Evolutionary conservation across 2,797 vertebrate species (phyloP).

Genomic region (Chloroceryle amazona): DNA sequence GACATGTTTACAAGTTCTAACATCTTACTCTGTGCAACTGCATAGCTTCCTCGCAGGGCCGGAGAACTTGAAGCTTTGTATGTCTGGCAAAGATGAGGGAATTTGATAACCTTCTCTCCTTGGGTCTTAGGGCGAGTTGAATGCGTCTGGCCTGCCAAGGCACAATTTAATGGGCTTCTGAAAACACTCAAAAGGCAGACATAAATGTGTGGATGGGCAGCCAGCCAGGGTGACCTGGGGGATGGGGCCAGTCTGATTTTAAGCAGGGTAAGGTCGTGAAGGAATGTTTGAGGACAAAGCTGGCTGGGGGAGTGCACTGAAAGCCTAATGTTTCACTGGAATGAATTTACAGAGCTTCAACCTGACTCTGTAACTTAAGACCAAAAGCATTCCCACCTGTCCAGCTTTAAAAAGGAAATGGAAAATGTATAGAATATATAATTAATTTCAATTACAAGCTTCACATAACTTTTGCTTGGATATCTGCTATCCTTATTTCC

Average conservation of each 20-base stretch:
- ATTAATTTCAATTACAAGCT: conserved; percentile 84
- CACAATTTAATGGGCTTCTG: conserved; percentile 91
- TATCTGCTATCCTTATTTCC: conserved; percentile 71
- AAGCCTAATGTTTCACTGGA: conserved; percentile 73
- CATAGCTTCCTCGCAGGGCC: conserved; percentile 60
- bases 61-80: conserved; percentile 61
- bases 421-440: conserved; percentile 85
- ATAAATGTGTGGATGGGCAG: conserved; percentile 93
- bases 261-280: conserved; percentile 84
- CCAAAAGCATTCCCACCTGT: conserved; percentile 84
- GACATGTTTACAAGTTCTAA: conserved; percentile 84
- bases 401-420: conserved; percentile 78
- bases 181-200: conserved; percentile 90
- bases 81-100: conserved; percentile 86
- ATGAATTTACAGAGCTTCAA: conserved; percentile 78
- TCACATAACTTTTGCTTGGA: conserved; percentile 60
- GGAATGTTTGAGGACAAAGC: conserved; percentile 84
- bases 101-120: conserved; percentile 90
- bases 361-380: conserved; percentile 75
- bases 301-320: conserved; percentile 75
- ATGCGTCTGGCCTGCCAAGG: conserved; percentile 90
- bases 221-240: conserved; percentile 86
- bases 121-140: conserved; percentile 88
- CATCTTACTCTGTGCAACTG: conserved; percentile 67
- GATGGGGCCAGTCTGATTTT: conserved; percentile 81